phyloP scores from a whole-genome alignment of 2,113 vertebrate species.

The Sander vitreus region DNA sequence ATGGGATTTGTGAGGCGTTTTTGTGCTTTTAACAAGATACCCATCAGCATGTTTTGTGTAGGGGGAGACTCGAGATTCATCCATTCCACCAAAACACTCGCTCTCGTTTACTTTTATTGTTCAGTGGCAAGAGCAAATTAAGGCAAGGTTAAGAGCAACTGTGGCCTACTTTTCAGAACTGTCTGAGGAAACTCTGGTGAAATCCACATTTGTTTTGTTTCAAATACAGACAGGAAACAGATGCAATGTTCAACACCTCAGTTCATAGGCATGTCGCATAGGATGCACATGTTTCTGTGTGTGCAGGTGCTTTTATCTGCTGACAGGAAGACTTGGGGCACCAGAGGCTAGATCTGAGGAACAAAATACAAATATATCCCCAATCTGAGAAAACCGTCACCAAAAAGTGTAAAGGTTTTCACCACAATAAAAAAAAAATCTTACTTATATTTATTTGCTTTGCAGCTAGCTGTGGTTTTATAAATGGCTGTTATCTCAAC shows the following conservation, averaged over 20 bases:
- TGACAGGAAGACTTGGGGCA: not conserved
- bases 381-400: not conserved
- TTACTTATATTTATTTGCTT: not conserved
- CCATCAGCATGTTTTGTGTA: slow-evolving; percentile 15
- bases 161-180: slow-evolving; percentile 34
- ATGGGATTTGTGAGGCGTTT: slow-evolving; percentile 42
- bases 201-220: slow-evolving; percentile 50
- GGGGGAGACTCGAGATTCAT: not conserved
- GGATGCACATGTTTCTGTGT: slow-evolving; percentile 35
- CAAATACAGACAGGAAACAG: slow-evolving; percentile 56
- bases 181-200: slow-evolving; percentile 35
- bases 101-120: slow-evolving; percentile 3
- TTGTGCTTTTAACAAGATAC: slow-evolving; percentile 33
- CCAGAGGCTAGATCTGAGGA: not conserved
- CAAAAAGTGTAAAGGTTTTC: not conserved
- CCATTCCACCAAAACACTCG: slow-evolving; percentile 7
- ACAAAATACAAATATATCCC: not conserved
- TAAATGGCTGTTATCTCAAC: slow-evolving; percentile 11
- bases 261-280: slow-evolving; percentile 17
- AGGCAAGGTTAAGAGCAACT: not conserved
- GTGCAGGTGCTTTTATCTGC: not conserved
- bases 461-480: not conserved
- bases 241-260: slow-evolving; percentile 24
- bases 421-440: slow-evolving; percentile 1
- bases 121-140: slow-evolving; percentile 6